Base-by-base conservation (phyloP, 2,113 vertebrate species). In the Sula dactylatra region DNA sequence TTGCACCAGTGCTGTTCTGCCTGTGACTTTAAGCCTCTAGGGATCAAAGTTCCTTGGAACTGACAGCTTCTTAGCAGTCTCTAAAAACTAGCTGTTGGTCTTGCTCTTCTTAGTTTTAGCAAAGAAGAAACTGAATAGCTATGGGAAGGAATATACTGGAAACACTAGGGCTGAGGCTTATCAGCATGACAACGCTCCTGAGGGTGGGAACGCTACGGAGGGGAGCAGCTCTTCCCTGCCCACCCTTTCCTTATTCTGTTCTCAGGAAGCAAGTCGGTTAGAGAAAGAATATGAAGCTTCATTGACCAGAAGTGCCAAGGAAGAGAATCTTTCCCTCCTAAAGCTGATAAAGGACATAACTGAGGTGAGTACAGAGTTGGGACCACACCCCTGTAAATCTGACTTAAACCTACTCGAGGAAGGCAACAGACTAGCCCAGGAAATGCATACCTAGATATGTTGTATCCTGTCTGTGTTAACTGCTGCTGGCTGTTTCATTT, bases 261-360 rank as follows among this genome's bases (percentile, higher is more conserved):
- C 71, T 67, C 74, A 98, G 98, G 98, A 98, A 73, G 79, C 97
- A 83, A 97, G 90, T 92, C 74, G 78, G 16, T 90, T 97, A 83
- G 96, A 97, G 66, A 92, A 95, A 90, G 97, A 98, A 85, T 96
- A 97, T 34, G 96, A 97, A 82, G 90, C 95, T 62, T 97, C 96
- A 24, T 86, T 97, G 70, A 96, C 72, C 89, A 97, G 88, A 86
- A 96, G 94, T 83, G 86, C 93, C 59, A 95, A 91, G 79, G 97
- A 98, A 66, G 98, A 98, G 73, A 98, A 95, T 87, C 29, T 98
- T 90, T 97, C 95, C 59, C 95, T 98, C 72, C 97, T 97, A 56
- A 97, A 97, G 61, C 71, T 97, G 85, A 96, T 98, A 54, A 97
- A 96, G 96, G 97, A 90, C 54, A 97, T 98, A 96, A 97, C 95